Evolutionary conservation across 2,797 vertebrate species (phyloP).

Genomic region (Neosalanx taihuensis): DNA sequence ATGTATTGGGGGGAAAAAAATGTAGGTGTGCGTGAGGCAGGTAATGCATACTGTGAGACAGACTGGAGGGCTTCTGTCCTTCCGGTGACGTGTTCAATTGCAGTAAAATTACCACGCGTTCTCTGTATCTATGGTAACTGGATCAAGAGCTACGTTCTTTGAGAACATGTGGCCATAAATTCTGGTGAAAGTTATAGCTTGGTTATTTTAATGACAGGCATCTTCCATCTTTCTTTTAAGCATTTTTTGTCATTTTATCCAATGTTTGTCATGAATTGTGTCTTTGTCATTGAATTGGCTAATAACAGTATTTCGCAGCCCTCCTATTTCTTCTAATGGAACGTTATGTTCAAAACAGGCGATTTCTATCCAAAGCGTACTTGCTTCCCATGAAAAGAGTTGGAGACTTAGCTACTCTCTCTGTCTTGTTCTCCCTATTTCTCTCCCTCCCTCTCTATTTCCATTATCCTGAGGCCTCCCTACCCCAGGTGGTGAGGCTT

Average conservation of each 20-base stretch:
- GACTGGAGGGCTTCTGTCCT: too few species aligned
- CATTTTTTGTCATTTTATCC: neutral
- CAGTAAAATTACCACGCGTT: neutral
- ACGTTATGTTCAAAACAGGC: conserved; percentile 6
- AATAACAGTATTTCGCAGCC: conserved; percentile 22
- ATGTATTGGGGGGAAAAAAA: too few species aligned
- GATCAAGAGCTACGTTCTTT: neutral
- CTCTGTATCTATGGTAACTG: conserved; percentile 1
- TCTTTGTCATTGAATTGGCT: neutral
- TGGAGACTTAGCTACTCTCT: neutral
- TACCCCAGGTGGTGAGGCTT: conserved; percentile 5
- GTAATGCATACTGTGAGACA: too few species aligned
- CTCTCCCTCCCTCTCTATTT: neutral
- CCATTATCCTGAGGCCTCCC: neutral
- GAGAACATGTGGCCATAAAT: neutral
- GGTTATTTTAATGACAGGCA: neutral
- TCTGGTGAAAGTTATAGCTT: neutral
- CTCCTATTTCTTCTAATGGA: conserved; percentile 7
- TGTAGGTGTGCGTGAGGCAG: too few species aligned
- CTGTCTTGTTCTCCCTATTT: neutral
- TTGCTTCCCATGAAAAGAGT: neutral
- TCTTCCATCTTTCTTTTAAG: neutral
- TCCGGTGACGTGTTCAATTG: too few species aligned
- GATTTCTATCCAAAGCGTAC: neutral
- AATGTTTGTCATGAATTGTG: neutral